Evolutionary conservation across 2,113 vertebrate species (phyloP).

Genomic region (Chaetura pelagica): DNA sequence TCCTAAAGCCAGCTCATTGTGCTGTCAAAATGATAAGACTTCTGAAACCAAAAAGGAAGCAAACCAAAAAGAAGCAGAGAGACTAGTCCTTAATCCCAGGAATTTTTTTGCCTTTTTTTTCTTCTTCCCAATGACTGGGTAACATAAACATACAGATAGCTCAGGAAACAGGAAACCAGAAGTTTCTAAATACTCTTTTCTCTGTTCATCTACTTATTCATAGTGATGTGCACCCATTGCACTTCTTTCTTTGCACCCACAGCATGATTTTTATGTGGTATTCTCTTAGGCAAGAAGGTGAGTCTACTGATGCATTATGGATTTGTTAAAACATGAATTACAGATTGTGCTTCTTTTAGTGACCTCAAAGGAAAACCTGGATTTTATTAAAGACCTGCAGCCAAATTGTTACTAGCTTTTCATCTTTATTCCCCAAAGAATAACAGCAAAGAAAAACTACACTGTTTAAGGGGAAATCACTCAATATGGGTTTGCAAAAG

Average conservation of each 20-base stretch:
- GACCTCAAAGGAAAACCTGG: slow-evolving; percentile 61
- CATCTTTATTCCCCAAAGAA: slow-evolving; percentile 65
- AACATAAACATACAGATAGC: slow-evolving; percentile 2
- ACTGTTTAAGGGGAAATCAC: slow-evolving; percentile 46
- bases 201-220: neutral
- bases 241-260: slow-evolving; percentile 2
- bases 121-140: neutral
- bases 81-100: neutral
- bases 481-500: slow-evolving; percentile 1
- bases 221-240: neutral
- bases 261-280: slow-evolving; percentile 46
- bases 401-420: slow-evolving; percentile 61
- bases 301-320: slow-evolving; percentile 64
- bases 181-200: neutral
- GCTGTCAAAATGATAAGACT: neutral
- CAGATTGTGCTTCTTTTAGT: slow-evolving; percentile 54
- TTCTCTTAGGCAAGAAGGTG: slow-evolving; percentile 48
- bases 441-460: slow-evolving; percentile 47
- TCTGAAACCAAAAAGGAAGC: neutral
- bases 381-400: slow-evolving; percentile 64
- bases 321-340: slow-evolving; percentile 69
- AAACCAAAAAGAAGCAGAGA: neutral
- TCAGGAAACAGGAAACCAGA: slow-evolving; percentile 23
- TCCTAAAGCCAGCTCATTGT: neutral
- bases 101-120: neutral